A percentile compares a stretch with the other conserved stretches of the same genome.
Conservation (phyloP, 2,113 vertebrate genomes). For the Labrus mixtus region DNA sequence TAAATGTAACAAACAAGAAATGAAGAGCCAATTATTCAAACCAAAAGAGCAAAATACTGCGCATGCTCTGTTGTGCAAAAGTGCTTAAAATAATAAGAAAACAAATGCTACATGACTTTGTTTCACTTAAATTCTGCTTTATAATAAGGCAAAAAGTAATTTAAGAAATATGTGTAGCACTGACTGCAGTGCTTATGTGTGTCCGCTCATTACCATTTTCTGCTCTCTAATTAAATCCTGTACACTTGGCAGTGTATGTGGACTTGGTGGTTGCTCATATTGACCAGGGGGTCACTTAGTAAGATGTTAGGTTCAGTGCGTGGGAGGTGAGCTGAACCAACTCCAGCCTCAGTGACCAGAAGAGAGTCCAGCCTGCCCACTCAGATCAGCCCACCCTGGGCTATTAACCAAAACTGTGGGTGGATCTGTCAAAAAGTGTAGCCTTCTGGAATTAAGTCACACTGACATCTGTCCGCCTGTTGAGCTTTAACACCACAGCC, state of each 20-base stretch:
- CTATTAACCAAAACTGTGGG: conserved; percentile 70
- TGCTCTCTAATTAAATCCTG: conserved; percentile 56
- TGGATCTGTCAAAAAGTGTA: conserved; percentile 61
- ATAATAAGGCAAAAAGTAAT: conserved; percentile 10
- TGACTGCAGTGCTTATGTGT: background rate
- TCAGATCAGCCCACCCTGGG: conserved; percentile 51
- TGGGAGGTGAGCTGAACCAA: conserved; percentile 67
- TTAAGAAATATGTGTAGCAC: background rate
- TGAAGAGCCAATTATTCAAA: conserved; percentile 46
- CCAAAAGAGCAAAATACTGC: background rate
- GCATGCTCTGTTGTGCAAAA: background rate
- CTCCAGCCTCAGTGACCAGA: conserved; percentile 63
- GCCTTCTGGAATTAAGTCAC: conserved; percentile 44
- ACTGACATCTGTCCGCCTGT: conserved; percentile 57
- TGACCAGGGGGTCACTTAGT: conserved; percentile 46
- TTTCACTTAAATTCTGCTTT: conserved; percentile 2
- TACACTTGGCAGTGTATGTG: conserved; percentile 34
- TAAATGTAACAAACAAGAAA: conserved; percentile 58
- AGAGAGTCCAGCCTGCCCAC: conserved; percentile 64
- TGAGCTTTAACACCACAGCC: conserved; percentile 39
- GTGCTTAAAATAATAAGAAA: conserved; percentile 2
- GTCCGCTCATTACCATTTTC: conserved; percentile 21
- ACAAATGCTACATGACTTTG: background rate
- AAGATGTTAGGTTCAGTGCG: conserved; percentile 67
- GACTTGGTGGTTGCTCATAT: conserved; percentile 49